Evolutionary conservation across 2,888 invertebrate species (phyloP).

Genomic region (Arrhopalites spinosus): DNA sequence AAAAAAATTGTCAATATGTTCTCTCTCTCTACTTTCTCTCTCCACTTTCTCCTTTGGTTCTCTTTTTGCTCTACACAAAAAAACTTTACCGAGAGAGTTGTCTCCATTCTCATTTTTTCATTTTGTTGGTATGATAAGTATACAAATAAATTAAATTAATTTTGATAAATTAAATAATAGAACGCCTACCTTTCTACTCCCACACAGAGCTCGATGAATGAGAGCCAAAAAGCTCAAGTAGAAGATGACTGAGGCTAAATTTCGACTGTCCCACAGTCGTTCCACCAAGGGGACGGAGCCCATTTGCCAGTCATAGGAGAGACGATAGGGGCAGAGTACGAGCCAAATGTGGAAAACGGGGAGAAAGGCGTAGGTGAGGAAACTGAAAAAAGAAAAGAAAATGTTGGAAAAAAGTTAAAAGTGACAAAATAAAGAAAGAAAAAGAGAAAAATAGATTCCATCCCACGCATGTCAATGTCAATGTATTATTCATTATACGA

Average conservation of each 20-base stretch:
- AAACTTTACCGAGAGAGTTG: too few relatives aligned
- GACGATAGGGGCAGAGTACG: constrained; percentile 73
- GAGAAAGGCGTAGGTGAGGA: constrained; percentile 80
- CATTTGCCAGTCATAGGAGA: constrained; percentile 91
- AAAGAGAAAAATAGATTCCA: background rate
- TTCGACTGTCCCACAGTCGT: constrained; percentile 72
- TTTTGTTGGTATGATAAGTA: too few relatives aligned
- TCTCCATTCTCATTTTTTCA: too few relatives aligned
- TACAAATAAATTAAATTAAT: too few relatives aligned
- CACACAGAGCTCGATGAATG: constrained; percentile 58
- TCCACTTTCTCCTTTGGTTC: background rate
- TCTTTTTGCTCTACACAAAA: background rate
- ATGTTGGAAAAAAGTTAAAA: background rate
- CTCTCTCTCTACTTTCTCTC: background rate
- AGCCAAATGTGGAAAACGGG: constrained; percentile 83
- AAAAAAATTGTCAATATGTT: too few relatives aligned
- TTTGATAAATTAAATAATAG: too few relatives aligned
- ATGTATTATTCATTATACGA: constrained; percentile 45
- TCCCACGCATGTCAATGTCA: constrained; percentile 24
- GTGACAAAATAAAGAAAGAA: background rate
- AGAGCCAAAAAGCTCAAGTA: constrained; percentile 68
- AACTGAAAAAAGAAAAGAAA: constrained; percentile 63
- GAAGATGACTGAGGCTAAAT: constrained; percentile 73
- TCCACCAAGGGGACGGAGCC: constrained; percentile 79
- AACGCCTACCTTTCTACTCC: constrained; percentile 38